A percentile compares a stretch with the other conserved stretches of the same genome.
These are phyloP conservation scores for Litoditis marina DNA, from an alignment of 2,888 invertebrate genomes.

Conservation along the genomic window DNA sequence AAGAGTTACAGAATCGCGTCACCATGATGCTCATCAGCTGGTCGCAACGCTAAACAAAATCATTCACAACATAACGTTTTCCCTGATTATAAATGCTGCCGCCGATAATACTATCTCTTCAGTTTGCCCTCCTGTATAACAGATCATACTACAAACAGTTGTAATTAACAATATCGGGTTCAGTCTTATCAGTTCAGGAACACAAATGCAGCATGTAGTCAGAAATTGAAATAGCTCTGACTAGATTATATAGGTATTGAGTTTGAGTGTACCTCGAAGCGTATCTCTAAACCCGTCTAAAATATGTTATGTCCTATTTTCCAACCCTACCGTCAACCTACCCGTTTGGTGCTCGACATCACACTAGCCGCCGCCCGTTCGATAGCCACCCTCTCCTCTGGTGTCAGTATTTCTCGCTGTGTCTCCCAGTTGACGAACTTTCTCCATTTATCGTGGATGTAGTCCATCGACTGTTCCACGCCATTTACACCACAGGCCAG, in stretches of 20 bases:
- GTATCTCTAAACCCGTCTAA: too few species aligned
- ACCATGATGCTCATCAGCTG: slow-evolving; percentile 4
- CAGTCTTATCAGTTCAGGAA: too few species aligned
- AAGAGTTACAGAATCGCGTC: neutral
- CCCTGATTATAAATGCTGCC: too few species aligned
- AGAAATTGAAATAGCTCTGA: too few species aligned
- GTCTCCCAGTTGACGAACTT: slow-evolving; percentile 15
- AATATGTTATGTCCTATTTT: too few species aligned
- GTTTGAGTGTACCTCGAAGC: too few species aligned
- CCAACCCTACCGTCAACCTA: too few species aligned
- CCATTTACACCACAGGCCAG: slow-evolving; percentile 35
- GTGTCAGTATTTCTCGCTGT: neutral
- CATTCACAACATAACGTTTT: too few species aligned
- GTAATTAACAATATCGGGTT: too few species aligned
- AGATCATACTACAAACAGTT: too few species aligned
- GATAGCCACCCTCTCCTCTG: slow-evolving; percentile 1
- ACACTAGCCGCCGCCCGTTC: neutral
- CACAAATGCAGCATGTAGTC: too few species aligned
- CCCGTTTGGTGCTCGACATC: slow-evolving; percentile 11
- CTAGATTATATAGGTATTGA: too few species aligned
- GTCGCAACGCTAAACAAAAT: slow-evolving; percentile 7
- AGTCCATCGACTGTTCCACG: slow-evolving; percentile 36
- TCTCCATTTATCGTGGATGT: slow-evolving; percentile 28
- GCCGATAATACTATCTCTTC: neutral
- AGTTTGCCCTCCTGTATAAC: neutral